These are phyloP conservation scores for Drosophila rubida DNA, from an alignment of 2,888 invertebrate genomes.

Conservation along the genomic window DNA sequence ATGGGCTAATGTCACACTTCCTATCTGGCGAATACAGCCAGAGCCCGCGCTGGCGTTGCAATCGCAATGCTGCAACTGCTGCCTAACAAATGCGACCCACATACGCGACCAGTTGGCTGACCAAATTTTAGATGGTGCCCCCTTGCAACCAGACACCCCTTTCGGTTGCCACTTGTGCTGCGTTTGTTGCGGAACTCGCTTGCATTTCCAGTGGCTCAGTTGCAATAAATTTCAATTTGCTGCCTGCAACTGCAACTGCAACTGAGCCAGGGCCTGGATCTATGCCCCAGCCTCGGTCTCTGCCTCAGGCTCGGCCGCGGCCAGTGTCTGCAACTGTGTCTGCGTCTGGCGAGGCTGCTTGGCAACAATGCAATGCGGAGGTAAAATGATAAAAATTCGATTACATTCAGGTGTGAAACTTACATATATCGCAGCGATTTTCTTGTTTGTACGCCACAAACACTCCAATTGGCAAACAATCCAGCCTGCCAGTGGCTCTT, in stretches of 20 bases:
- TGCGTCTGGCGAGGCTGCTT: constrained; percentile 55
- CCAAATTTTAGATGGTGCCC: constrained; percentile 69
- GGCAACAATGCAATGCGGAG: constrained; percentile 81
- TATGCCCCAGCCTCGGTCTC: background rate
- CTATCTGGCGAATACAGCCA: constrained; percentile 53
- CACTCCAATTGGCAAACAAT: constrained; percentile 23
- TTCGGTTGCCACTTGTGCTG: background rate
- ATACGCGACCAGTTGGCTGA: constrained; percentile 77
- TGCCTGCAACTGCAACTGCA: constrained; percentile 57
- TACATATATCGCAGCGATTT: constrained; percentile 74
- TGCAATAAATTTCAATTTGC: constrained; percentile 84
- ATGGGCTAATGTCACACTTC: constrained; percentile 79
- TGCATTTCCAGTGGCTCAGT: constrained; percentile 78
- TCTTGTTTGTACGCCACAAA: constrained; percentile 71
- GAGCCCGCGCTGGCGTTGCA: constrained; percentile 29
- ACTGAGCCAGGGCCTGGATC: constrained; percentile 16
- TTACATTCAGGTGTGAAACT: constrained; percentile 84
- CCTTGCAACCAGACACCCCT: background rate
- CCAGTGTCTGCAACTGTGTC: constrained; percentile 6
- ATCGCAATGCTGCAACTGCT: constrained; percentile 34
- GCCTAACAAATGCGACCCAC: constrained; percentile 76
- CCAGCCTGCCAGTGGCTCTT: constrained; percentile 9
- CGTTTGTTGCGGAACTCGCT: constrained; percentile 59
- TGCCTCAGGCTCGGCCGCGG: constrained; percentile 1
- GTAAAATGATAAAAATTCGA: constrained; percentile 82